Base-by-base conservation (phyloP, 2,888 invertebrate genomes). In the Thera britannica region DNA sequence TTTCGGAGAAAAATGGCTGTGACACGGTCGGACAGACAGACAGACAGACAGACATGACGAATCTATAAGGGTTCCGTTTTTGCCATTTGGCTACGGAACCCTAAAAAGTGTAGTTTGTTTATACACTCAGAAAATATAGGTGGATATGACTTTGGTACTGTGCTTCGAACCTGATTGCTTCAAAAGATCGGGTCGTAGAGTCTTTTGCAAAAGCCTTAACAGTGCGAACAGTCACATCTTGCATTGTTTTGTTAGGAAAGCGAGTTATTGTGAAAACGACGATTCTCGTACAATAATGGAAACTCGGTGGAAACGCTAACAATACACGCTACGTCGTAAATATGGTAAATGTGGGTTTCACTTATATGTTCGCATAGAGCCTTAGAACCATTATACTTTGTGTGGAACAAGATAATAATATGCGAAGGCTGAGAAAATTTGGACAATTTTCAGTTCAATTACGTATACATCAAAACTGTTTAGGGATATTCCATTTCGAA, bases 181-280 rank as follows among this genome's bases (percentile, higher is more conserved):
- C 41, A 12, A 2, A 59, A 11, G 35, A 64, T 66, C 70, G 70
- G 46, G 36, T 63, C 69, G 66, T 3, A 58, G 23, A 34, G 44
- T 64, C 44, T 64, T 23, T 48, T 38, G 12, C 41, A 51, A 58
- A 70, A 60, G 11, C 52, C 62, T 38, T 59, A 49, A 48, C 59
- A 44, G 59, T 62, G 65, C 61, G 71, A 71, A 61, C 57, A 65
- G 65, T 65, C 67, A 72, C 72, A 79, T 81, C 75, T 79, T 78
- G 78, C 77, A 80, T 79, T 81, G 79, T 82, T 82, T 80, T 80
- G 78, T 75, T 70, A 70, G 58, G 70, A 75, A 61, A 65, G 65
- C 64, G 64, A 69, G 72, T 76, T 77, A 75, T 75, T 74, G 75
- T 76, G 72, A 69, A 71, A 74, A 75, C 72, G 71, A 73, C 71